Base-by-base conservation (phyloP, 2,888 invertebrate genomes). In the Phrixothrix hirtus region DNA sequence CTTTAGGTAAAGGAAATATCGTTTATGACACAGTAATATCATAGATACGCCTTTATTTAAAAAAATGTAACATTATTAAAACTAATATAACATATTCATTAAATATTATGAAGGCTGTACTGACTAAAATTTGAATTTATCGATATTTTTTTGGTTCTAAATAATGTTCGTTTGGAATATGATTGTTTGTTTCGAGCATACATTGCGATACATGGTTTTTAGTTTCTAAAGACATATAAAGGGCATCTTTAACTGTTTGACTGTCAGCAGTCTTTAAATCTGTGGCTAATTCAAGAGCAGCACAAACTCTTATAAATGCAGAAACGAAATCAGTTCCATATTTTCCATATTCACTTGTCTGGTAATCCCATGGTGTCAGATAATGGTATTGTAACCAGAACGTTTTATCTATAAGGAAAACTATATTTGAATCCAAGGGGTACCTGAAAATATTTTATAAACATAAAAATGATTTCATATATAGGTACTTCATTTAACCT, bases 341-440 rank as follows among this genome's bases (percentile, higher is more conserved):
- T 32, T 82, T 81, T 1, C 92, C 92, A 59, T 81, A 92, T 74
- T 92, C 92, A 5, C 88, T 87, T n/a, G 83, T 84, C 67, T 89
- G 88, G 75, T 89, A 92, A 67, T 92, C 92, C 76, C 85, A 84
- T 0, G 90, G 88, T 13, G 88, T 71, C 13, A 89, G 67, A 63
- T 92, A 91, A 67, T 92, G 92, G 68, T 89, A 92, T 55, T 87
- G 85, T 0, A 86, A 83, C 92, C 92, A 92, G 68, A 86, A 86
- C 1, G 85, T 85, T 71, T 87, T 88, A 2, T 82, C 83, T 2
- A 91, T 71, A 37, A 92, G 72, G 71, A 92, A 92, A 5, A 91
- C 85, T 56, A 84, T 76, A 70, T 89, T 89, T 2, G 88, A 86
- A 62, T 90, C 88, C 1, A 81, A 79, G 0, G 86, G 85, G 57